A percentile compares a stretch with the other conserved stretches of the same genome.
Conservation (phyloP, 2,797 vertebrate genomes). For the Yasuhikotakia modesta region DNA sequence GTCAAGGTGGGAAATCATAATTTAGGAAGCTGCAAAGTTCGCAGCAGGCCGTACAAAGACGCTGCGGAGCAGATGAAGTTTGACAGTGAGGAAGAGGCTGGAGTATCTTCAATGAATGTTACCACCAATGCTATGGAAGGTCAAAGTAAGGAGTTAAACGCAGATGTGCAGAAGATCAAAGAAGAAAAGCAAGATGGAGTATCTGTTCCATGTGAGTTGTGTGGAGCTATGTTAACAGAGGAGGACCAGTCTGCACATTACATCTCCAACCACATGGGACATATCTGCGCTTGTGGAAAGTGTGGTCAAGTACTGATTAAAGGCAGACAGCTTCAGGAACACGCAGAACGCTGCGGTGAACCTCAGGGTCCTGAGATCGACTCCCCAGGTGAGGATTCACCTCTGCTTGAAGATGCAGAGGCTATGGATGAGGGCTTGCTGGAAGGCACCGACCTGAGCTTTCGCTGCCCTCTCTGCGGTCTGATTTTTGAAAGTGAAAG, state of each 20-base stretch:
- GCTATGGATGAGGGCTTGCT: constrained; percentile 86
- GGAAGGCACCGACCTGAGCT: constrained; percentile 76
- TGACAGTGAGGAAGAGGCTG: constrained; percentile 61
- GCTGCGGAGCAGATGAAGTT: constrained; percentile 67
- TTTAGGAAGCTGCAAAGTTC: constrained; percentile 76
- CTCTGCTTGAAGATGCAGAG: constrained; percentile 80
- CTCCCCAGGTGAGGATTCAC: constrained; percentile 78
- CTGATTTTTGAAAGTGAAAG: constrained; percentile 89
- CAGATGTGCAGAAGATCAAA: constrained; percentile 70
- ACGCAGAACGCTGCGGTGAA: constrained; percentile 93
- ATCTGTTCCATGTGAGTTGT: constrained; percentile 85
- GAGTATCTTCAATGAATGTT: constrained; percentile 66
- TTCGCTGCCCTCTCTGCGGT: constrained; percentile 91
- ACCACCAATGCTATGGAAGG: constrained; percentile 62
- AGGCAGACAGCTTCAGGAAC: constrained; percentile 94
- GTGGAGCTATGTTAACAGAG: constrained; percentile 84
- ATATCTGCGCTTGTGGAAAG: constrained; percentile 96
- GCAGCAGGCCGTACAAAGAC: constrained; percentile 75
- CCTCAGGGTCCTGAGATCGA: constrained; percentile 85
- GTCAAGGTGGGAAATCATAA: constrained; percentile 82
- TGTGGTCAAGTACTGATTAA: constrained; percentile 96
- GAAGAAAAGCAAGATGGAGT: constrained; percentile 69
- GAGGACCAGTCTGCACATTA: constrained; percentile 93
- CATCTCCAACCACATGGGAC: constrained; percentile 93
- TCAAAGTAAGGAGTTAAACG: constrained; percentile 66